Percentiles rank a stretch among this genome's conserved stretches.
These are phyloP conservation scores for Crematogaster levior DNA, from an alignment of 2,888 invertebrate species.

Conservation along the genomic window DNA sequence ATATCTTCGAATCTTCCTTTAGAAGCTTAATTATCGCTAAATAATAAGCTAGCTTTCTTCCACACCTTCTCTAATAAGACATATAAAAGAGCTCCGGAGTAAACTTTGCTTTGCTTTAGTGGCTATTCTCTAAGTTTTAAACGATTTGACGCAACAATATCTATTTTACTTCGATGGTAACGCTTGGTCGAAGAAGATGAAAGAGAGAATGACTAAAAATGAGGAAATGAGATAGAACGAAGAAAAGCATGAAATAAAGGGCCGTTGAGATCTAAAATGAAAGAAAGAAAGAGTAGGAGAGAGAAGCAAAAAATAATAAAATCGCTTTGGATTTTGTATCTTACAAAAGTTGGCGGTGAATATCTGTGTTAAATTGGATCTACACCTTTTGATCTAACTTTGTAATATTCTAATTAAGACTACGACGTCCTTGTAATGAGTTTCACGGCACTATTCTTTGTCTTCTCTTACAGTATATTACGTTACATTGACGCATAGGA, in stretches of 20 bases:
- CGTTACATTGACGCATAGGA: too few species aligned
- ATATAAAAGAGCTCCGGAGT: slow-evolving; percentile 58
- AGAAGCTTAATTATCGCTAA: slow-evolving; percentile 78
- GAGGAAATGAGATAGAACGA: slow-evolving; percentile 12
- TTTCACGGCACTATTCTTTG: slow-evolving; percentile 38
- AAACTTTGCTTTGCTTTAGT: slow-evolving; percentile 57
- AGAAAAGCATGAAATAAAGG: slow-evolving; percentile 24
- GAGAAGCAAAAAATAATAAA: slow-evolving; percentile 5
- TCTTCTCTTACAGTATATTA: neutral
- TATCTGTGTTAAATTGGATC: slow-evolving; percentile 64
- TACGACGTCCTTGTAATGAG: slow-evolving; percentile 57
- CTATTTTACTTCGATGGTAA: slow-evolving; percentile 2
- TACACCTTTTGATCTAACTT: slow-evolving; percentile 62
- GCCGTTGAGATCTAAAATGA: neutral
- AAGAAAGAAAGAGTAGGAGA: neutral
- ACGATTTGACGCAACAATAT: slow-evolving; percentile 58
- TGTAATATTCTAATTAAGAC: slow-evolving; percentile 64
- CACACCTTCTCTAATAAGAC: slow-evolving; percentile 57
- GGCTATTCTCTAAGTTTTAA: slow-evolving; percentile 72
- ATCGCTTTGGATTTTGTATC: neutral
- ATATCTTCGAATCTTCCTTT: slow-evolving; percentile 40
- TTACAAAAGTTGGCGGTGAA: slow-evolving; percentile 47
- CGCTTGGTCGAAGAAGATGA: slow-evolving; percentile 3
- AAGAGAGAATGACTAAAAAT: slow-evolving; percentile 14
- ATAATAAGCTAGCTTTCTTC: slow-evolving; percentile 70